phyloP scores from a whole-genome alignment of 2,888 invertebrate genomes.

The Ariolimax columbianus region DNA sequence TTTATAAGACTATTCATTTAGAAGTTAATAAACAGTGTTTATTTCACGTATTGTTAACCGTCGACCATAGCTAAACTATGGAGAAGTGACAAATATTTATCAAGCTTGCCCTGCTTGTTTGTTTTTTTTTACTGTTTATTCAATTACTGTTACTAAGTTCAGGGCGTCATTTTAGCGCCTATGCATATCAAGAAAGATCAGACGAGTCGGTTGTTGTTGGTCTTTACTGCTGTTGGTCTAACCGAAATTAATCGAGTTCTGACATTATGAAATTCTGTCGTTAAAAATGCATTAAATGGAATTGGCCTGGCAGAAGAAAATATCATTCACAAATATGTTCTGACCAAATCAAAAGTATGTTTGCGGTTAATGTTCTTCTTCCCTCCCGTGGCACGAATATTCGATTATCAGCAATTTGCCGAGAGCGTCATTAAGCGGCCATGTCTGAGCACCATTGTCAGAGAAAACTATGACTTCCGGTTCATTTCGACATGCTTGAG shows the following conservation, averaged over 20 bases:
- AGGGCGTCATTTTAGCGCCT: background rate
- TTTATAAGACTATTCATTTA: too few species aligned
- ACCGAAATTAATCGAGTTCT: background rate
- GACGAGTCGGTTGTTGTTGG: background rate
- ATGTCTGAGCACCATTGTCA: background rate
- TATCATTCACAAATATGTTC: background rate
- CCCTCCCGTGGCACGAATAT: background rate
- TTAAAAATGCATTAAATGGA: background rate
- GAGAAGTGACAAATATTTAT: too few species aligned
- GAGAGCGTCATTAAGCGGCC: background rate
- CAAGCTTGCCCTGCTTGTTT: too few species aligned
- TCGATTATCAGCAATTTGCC: background rate
- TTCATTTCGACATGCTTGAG: background rate
- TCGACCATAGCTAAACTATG: too few species aligned
- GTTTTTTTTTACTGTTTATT: too few species aligned
- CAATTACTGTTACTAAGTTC: too few species aligned
- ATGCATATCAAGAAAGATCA: background rate
- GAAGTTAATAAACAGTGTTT: too few species aligned
- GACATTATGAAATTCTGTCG: slow-evolving; percentile 2
- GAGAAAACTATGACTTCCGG: background rate
- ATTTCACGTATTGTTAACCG: too few species aligned
- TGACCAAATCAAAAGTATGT: background rate
- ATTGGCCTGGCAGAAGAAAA: background rate
- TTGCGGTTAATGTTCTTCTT: background rate
- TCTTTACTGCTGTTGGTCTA: background rate